Base-by-base conservation (phyloP, 2,113 vertebrate genomes). In the Hiodon alosoides region DNA sequence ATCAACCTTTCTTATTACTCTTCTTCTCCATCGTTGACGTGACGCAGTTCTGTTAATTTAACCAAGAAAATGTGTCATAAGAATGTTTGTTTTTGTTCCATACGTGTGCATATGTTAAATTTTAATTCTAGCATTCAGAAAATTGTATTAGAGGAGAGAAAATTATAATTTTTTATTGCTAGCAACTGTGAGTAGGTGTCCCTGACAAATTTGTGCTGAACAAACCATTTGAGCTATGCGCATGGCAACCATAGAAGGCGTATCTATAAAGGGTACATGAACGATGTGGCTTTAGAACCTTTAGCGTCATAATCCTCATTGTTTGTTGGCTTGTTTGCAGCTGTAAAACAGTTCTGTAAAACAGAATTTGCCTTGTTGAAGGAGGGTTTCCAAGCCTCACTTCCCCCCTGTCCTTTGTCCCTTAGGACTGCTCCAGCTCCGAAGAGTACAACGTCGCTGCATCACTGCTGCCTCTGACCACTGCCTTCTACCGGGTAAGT, bases 401-500 rank as follows among this genome's bases (percentile, higher is more conserved):
- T 16, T 6, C 17, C 14, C 14, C 14, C 17, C 51, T 73, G 8
- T 13, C 48, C 5, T 31, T 9, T 54, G 8, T 9, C 47, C 50
- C 84, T 11, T 84, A 94, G 93, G 93, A 94, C 83, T 94, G 93
- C 80, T 94, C 93, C 7, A 90, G 90, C 83, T 91, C 90, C 69
- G 93, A 94, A 79, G 93, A 94, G 78, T 94, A 93, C 60, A 90
- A 77, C 73, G 89, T 94, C 77, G 93, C 93, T 74, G 91, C 91
- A 77, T 88, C 92, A 0, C 78, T 94, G 68, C 86, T 94, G 6
- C 93, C 93, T 67, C 82, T 94, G 76, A 92, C 88, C 0, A 91
- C 93, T 77, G 91, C 90, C 76, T 94, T 94, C 83, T 94, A 93
- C 74, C 86, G 92, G 89, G 93, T 94, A 82, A 91, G 92, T 83